Conservation (phyloP, 2,797 vertebrate genomes). For the Protosalanx chinensis region DNA sequence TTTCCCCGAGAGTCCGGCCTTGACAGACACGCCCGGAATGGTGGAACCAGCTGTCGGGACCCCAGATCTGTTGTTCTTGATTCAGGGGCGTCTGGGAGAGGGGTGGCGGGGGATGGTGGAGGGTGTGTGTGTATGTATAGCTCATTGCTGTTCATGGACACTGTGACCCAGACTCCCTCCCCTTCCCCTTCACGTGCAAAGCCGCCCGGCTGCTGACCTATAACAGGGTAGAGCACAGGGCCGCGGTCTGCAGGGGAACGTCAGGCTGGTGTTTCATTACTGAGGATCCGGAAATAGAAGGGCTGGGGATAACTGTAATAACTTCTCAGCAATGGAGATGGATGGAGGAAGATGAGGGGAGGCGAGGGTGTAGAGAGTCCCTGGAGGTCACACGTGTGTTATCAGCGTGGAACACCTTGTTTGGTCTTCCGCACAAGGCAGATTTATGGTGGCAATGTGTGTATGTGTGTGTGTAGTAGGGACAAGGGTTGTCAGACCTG, state of each 20-base stretch:
- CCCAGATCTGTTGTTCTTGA: slow-evolving; percentile 45
- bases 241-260: slow-evolving; percentile 8
- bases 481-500: too few relatives aligned
- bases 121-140: not conserved
- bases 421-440: not conserved
- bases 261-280: slow-evolving; percentile 36
- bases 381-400: slow-evolving; percentile 1
- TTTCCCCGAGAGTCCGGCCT: slow-evolving; percentile 45
- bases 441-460: too few relatives aligned
- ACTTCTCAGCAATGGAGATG: slow-evolving; percentile 31
- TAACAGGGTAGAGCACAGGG: slow-evolving; percentile 33
- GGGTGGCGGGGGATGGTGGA: too few relatives aligned
- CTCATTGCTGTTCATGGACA: not conserved
- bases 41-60: slow-evolving; percentile 51
- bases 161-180: slow-evolving; percentile 20
- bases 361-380: not conserved
- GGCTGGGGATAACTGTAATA: slow-evolving; percentile 20
- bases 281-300: slow-evolving; percentile 31
- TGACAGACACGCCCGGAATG: slow-evolving; percentile 33
- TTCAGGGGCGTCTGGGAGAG: slow-evolving; percentile 1
- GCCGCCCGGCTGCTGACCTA: slow-evolving; percentile 33
- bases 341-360: not conserved
- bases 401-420: slow-evolving; percentile 3
- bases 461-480: too few relatives aligned
- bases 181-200: slow-evolving; percentile 21